A percentile compares a stretch with the other conserved stretches of the same genome.
These are phyloP conservation scores for Heteromormyrus szaboi DNA, from an alignment of 2,797 vertebrate genomes.

Conservation along the genomic window DNA sequence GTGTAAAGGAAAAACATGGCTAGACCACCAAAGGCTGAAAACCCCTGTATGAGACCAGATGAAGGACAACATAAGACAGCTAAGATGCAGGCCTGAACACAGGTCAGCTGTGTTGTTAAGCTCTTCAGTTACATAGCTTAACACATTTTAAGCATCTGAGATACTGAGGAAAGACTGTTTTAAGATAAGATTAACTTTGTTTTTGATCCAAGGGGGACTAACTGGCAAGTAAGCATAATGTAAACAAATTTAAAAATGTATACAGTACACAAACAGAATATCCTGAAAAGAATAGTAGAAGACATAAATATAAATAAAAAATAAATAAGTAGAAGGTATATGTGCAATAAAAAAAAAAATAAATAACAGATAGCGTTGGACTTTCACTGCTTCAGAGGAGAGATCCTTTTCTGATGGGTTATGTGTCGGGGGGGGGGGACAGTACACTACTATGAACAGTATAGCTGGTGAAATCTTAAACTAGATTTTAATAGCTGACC, in stretches of 20 bases:
- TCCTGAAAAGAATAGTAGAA: not conserved
- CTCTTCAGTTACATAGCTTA: not conserved
- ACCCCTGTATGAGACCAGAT: not conserved
- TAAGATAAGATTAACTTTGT: not conserved
- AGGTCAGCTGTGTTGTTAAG: not conserved
- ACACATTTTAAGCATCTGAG: not conserved
- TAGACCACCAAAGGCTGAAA: not conserved
- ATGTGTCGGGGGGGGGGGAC: not conserved
- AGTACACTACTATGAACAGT: not conserved
- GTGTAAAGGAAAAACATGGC: not conserved
- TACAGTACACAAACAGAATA: not conserved
- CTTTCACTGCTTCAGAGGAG: not conserved
- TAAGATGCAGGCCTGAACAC: not conserved
- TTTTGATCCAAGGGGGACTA: not conserved
- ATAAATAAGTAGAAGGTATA: not conserved
- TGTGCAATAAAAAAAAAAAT: not conserved
- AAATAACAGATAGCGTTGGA: not conserved
- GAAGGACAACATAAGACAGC: not conserved
- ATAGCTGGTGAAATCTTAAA: not conserved
- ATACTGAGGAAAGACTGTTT: not conserved
- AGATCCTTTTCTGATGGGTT: not conserved
- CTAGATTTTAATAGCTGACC: not conserved
- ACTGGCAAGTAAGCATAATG: not conserved
- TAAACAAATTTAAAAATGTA: not conserved
- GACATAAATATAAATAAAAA: not conserved